Conservation (phyloP, 2,888 invertebrate species). For the Tetramorium bicarinatum region DNA sequence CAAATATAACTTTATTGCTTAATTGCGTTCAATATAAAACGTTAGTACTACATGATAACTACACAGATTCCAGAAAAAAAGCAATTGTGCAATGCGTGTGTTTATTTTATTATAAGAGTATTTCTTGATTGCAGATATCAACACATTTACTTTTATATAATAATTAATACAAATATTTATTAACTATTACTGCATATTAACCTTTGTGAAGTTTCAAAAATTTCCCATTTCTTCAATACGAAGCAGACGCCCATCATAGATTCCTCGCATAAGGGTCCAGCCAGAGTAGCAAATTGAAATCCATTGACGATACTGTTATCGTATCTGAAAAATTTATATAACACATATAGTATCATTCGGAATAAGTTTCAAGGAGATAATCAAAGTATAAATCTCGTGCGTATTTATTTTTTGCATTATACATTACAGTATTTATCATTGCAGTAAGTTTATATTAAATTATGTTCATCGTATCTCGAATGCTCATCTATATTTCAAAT, state of each 20-base stretch:
- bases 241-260: conserved; percentile 98
- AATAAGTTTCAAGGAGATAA: background rate
- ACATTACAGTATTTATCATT: background rate
- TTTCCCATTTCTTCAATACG: conserved; percentile 93
- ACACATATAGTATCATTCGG: background rate
- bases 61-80: background rate
- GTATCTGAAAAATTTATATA: conserved; percentile 76
- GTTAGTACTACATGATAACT: background rate
- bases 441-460: conserved; percentile 5
- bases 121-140: background rate
- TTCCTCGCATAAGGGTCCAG: conserved; percentile 98
- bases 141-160: background rate
- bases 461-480: background rate
- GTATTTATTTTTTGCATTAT: conserved; percentile 12
- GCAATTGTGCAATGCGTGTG: background rate
- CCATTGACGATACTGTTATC: conserved; percentile 95
- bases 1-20: background rate
- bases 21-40: background rate
- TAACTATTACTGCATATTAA: conserved; percentile 53
- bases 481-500: background rate
- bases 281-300: conserved; percentile 94
- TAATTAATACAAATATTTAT: conserved; percentile 9
- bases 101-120: background rate
- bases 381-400: background rate
- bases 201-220: conserved; percentile 77